Conservation (phyloP, 1,140 invertebrate species). For the Drosophila mauritiana region DNA sequence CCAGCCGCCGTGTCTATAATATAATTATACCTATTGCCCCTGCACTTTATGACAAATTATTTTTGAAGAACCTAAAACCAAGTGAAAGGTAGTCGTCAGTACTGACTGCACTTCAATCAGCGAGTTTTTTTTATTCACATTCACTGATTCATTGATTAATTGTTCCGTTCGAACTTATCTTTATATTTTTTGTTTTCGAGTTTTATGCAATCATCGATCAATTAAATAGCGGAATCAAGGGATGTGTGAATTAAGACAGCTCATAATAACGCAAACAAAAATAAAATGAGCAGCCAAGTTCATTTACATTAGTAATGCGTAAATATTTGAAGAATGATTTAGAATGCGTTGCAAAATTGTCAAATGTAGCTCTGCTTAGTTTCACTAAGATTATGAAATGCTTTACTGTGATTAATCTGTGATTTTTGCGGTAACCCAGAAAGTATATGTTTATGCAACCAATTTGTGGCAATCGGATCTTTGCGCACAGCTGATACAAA, state of each 20-base stretch:
- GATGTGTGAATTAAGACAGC: neutral
- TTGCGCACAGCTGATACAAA: slow-evolving; percentile 19
- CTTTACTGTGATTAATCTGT: neutral
- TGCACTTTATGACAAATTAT: neutral
- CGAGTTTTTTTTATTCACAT: neutral
- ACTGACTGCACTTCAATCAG: neutral
- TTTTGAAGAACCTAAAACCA: neutral
- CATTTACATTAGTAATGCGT: neutral
- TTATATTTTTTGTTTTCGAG: neutral
- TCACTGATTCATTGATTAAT: neutral
- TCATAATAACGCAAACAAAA: neutral
- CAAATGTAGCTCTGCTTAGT: no score
- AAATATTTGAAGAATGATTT: neutral
- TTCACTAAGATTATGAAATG: no score
- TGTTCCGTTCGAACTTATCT: neutral
- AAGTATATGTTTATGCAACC: slow-evolving; percentile 53
- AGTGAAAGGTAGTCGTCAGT: neutral
- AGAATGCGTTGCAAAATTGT: neutral
- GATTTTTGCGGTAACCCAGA: slow-evolving; percentile 6
- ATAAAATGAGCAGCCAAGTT: neutral
- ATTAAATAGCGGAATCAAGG: neutral
- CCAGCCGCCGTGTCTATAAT: neutral
- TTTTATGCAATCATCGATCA: neutral
- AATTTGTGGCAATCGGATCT: slow-evolving; percentile 46
- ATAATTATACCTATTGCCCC: neutral